Evolutionary conservation across 2,113 vertebrate species (phyloP).

Genomic region (Abramis brama): DNA sequence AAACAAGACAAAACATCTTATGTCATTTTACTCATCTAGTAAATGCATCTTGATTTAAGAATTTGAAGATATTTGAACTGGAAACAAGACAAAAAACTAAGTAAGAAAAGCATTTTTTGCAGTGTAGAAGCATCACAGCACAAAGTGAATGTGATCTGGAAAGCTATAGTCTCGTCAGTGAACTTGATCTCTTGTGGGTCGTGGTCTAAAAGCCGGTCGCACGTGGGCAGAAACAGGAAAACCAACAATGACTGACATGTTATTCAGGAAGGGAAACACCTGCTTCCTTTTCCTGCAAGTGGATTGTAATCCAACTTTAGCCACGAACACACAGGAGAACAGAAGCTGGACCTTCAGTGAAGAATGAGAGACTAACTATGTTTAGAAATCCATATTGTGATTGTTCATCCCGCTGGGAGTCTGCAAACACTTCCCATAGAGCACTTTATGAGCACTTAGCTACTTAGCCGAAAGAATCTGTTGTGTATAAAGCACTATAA

Average conservation of each 20-base stretch:
- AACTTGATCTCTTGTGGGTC: not conserved
- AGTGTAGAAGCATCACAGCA: not conserved
- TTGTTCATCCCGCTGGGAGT: not conserved
- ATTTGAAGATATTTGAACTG: no score
- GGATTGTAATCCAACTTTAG: slow-evolving; percentile 37
- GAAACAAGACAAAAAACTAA: no score
- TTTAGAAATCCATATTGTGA: not conserved
- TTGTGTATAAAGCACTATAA: no score
- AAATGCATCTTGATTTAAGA: no score
- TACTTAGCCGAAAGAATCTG: no score
- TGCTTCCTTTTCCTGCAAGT: slow-evolving; percentile 68
- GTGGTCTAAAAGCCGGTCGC: no score
- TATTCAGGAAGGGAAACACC: slow-evolving; percentile 59
- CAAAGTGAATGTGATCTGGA: not conserved
- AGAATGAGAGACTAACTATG: slow-evolving; percentile 10
- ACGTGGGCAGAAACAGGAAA: slow-evolving; percentile 48
- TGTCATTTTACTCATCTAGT: no score
- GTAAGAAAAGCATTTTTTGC: no score
- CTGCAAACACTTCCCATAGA: not conserved
- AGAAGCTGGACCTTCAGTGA: not conserved
- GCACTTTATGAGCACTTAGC: not conserved
- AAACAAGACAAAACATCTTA: no score
- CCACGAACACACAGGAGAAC: not conserved
- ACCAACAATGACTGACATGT: slow-evolving; percentile 52
- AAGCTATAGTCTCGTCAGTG: not conserved